A percentile compares a stretch with the other conserved stretches of the same genome.
phyloP scores from a whole-genome alignment of 1,140 invertebrate genomes.

The Philaenus spumarius region DNA sequence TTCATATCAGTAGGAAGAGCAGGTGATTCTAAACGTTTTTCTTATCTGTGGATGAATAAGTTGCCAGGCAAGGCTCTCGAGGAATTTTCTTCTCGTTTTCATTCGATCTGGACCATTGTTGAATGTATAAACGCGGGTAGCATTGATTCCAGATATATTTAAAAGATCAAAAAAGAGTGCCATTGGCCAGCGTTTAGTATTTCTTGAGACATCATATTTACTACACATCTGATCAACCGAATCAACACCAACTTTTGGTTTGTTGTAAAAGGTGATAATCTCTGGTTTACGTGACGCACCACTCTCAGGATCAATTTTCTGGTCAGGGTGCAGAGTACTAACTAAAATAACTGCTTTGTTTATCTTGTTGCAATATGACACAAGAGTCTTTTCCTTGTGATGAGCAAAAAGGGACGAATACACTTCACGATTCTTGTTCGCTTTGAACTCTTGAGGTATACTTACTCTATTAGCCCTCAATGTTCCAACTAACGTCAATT shows the following conservation, averaged over 20 bases:
- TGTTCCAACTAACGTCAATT: constrained; percentile 31
- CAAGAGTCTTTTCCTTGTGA: constrained; percentile 21
- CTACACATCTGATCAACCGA: background rate
- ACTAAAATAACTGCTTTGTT: constrained; percentile 25
- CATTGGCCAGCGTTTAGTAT: constrained; percentile 25
- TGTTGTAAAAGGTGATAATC: constrained; percentile 35
- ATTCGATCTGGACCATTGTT: too few species aligned
- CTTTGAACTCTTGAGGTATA: constrained; percentile 19
- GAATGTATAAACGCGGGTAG: background rate
- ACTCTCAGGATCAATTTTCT: constrained; percentile 18
- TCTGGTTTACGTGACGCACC: constrained; percentile 29
- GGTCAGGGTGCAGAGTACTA: constrained; percentile 19
- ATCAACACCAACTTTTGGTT: constrained; percentile 29
- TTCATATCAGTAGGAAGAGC: constrained; percentile 2
- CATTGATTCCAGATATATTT: constrained; percentile 13
- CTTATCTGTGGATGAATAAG: constrained; percentile 5
- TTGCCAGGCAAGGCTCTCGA: background rate
- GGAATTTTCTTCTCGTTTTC: background rate
- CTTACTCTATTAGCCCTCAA: constrained; percentile 30
- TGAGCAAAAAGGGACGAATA: constrained; percentile 18
- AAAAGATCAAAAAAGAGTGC: constrained; percentile 20
- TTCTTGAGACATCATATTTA: constrained; percentile 17
- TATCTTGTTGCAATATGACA: constrained; percentile 25
- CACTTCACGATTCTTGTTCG: constrained; percentile 8
- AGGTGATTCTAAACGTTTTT: background rate